Base-by-base conservation (phyloP, 1,140 invertebrate species). In the Ruditapes philippinarum region DNA sequence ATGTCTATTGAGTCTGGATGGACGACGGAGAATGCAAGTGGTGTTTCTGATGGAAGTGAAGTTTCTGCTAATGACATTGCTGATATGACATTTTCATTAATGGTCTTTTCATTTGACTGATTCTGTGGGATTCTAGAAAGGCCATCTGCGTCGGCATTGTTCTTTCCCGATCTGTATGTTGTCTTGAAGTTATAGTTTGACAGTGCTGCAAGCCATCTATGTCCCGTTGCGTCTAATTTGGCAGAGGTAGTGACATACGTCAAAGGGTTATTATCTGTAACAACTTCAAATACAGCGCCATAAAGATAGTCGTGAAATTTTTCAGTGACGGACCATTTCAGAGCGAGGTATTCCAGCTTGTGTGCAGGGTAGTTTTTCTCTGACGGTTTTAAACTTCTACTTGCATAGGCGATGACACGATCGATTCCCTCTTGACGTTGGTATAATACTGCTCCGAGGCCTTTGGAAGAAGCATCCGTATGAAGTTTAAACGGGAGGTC, bases 361-460 rank as follows among this genome's bases (percentile, higher is more conserved):
- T 89, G 88, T 25, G 88, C 60, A 28, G 74, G 83, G 87, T 91
- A 90, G 49, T 90, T 89, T 45, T 82, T 74, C 78, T 92, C 91
- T 25, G 84, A n/a, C n/a, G 78, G 51, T 5, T 49, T 84, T 7
- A 92, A 70, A 38, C 81, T 70, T 25, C 89, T 73, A 36, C 81
- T 87, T 19, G 86, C 89, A 80, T 87, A 87, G 1, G 83, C 89
- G 51, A 88, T 91, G 5, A 88, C 83, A 12, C 68, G 14, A 38
- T 68, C 19, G 31, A 68, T 38, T 11, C 85, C 89, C 3, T 85
- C 78, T 51, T 88, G 84, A 0, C 51, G 42, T 31, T 87, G 73
- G 25, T 87, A 87, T 17, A 89, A 40, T 1, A 89, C 85, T 60
- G 84, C 84, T n/a, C 89, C 89, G 11, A 90, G 36, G 11, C 89